phyloP scores from a whole-genome alignment of 2,113 vertebrate species.

The Coracopsis vasa region DNA sequence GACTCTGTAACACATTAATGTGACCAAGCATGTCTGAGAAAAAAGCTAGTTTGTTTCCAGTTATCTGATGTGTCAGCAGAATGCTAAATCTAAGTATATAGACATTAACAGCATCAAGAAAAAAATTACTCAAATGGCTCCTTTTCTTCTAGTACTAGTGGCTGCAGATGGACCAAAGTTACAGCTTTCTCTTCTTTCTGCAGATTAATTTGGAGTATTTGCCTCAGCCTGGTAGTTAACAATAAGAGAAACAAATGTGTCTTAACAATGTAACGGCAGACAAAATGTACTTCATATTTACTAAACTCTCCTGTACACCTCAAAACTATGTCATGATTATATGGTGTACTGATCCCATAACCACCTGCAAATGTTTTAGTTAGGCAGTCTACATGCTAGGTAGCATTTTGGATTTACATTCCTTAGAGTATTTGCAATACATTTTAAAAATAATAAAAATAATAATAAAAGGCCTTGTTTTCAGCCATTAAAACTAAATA shows the following conservation, averaged over 20 bases:
- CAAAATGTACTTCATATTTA: neutral
- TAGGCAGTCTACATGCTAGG: neutral
- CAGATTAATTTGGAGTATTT: neutral
- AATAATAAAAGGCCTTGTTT: neutral
- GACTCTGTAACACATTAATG: neutral
- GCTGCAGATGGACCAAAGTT: neutral
- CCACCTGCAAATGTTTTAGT: constrained; percentile 14
- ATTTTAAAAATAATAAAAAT: constrained; percentile 41
- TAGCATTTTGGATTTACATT: constrained; percentile 22
- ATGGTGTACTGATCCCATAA: neutral
- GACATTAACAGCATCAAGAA: neutral
- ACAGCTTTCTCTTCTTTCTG: neutral
- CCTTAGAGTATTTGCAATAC: constrained; percentile 34
- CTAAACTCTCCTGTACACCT: neutral
- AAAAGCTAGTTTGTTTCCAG: neutral
- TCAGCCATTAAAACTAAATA: constrained; percentile 37
- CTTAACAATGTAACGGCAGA: neutral
- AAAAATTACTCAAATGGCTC: neutral
- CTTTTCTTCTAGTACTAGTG: neutral
- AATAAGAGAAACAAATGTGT: neutral
- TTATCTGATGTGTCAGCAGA: neutral
- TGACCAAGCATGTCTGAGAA: neutral
- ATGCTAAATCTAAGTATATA: neutral
- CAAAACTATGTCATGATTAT: constrained; percentile 1
- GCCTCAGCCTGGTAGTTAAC: neutral